These are phyloP conservation scores for Stenolophus ochropezus DNA, from an alignment of 2,888 invertebrate genomes.

Conservation along the genomic window DNA sequence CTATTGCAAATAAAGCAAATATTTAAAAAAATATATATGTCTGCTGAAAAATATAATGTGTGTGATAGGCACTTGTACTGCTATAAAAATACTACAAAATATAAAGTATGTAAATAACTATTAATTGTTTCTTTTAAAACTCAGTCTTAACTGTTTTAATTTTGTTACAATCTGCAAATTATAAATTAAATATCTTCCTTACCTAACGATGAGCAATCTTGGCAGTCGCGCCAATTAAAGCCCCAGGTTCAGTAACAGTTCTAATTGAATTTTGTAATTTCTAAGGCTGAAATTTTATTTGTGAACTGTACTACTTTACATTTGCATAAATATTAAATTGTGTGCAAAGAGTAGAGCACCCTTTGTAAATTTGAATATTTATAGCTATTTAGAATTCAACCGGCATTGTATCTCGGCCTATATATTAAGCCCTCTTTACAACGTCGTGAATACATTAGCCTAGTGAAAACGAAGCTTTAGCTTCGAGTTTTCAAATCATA, in stretches of 20 bases:
- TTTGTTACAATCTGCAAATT: no score
- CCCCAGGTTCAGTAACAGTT: not conserved
- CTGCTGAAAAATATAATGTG: no score
- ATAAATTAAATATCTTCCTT: not conserved
- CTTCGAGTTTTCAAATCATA: not conserved
- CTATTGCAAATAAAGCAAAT: no score
- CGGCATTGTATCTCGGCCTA: slow-evolving; percentile 29
- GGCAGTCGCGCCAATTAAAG: not conserved
- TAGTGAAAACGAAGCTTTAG: slow-evolving; percentile 26
- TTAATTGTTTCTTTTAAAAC: no score
- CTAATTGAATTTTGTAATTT: slow-evolving; percentile 13
- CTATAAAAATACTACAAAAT: no score
- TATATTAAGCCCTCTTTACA: slow-evolving; percentile 32
- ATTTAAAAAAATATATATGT: no score
- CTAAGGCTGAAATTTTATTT: slow-evolving; percentile 14
- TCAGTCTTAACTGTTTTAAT: no score
- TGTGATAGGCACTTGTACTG: no score
- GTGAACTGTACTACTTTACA: slow-evolving; percentile 25
- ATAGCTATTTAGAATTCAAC: slow-evolving; percentile 56
- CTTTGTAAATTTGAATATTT: slow-evolving; percentile 59
- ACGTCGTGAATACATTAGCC: slow-evolving; percentile 26
- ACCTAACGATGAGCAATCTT: not conserved
- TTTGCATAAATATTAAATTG: slow-evolving; percentile 56
- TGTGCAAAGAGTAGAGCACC: slow-evolving; percentile 42
- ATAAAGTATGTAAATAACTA: no score